Percentiles rank a stretch among this genome's conserved stretches.
Evolutionary conservation across 2,888 invertebrate genomes (phyloP).

Genomic region (Fabriciana adippe): DNA sequence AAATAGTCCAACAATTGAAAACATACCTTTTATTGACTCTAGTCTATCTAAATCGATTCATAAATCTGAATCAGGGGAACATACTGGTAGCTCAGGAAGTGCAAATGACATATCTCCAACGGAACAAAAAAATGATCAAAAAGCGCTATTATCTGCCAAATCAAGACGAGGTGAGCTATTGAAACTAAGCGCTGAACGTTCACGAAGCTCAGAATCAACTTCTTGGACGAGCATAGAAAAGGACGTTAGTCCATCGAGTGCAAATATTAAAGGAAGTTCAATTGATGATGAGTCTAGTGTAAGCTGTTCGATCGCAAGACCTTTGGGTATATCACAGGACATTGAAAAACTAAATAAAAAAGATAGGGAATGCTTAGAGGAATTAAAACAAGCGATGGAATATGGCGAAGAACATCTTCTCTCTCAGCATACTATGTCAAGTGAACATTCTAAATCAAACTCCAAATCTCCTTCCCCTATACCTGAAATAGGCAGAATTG

Average conservation of each 20-base stretch:
- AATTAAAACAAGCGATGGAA: constrained; percentile 82
- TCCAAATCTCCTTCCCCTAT: constrained; percentile 72
- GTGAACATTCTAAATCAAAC: constrained; percentile 75
- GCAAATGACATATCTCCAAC: constrained; percentile 70
- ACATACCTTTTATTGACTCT: constrained; percentile 73
- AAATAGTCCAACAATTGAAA: constrained; percentile 83
- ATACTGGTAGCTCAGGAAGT: constrained; percentile 73
- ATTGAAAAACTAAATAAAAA: constrained; percentile 85
- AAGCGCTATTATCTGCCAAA: constrained; percentile 71
- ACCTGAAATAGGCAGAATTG: constrained; percentile 68
- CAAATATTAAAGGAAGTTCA: constrained; percentile 85
- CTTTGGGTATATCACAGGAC: constrained; percentile 89
- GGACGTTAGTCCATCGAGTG: constrained; percentile 84
- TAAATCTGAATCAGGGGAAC: constrained; percentile 72
- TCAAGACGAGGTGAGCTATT: constrained; percentile 80
- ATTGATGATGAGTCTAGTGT: constrained; percentile 88
- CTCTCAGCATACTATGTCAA: constrained; percentile 70
- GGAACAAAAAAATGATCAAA: constrained; percentile 64
- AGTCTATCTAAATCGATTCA: constrained; percentile 66
- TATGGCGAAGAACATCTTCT: constrained; percentile 76
- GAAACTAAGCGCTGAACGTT: constrained; percentile 88
- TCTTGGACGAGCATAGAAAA: constrained; percentile 92
- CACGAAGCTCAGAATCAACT: constrained; percentile 89
- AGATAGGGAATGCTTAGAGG: constrained; percentile 83
- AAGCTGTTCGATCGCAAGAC: constrained; percentile 90